A percentile compares a stretch with the other conserved stretches of the same genome.
Conservation (phyloP, 2,888 invertebrate genomes). For the Dasysyrphus albostriatus region DNA sequence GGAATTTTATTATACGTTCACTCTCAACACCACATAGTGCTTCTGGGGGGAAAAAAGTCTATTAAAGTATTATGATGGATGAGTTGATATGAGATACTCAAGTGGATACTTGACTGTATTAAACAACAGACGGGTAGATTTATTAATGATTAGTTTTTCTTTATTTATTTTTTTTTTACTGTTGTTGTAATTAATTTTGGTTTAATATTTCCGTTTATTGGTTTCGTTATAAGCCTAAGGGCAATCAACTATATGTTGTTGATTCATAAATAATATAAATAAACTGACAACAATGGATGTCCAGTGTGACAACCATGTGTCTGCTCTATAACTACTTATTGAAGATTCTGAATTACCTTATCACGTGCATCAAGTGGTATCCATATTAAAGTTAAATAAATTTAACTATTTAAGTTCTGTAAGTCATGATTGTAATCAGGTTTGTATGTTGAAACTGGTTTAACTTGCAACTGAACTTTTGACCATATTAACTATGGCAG, state of each 20-base stretch:
- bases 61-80: slow-evolving; percentile 37
- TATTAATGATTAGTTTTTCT: slow-evolving; percentile 27
- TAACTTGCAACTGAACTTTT: slow-evolving; percentile 34
- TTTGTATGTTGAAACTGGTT: slow-evolving; percentile 46
- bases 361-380: slow-evolving; percentile 5
- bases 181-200: slow-evolving; percentile 56
- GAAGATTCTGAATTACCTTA: neutral
- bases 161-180: slow-evolving; percentile 3
- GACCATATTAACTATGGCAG: slow-evolving; percentile 44
- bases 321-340: neutral
- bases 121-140: slow-evolving; percentile 38
- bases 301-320: neutral
- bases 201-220: slow-evolving; percentile 39
- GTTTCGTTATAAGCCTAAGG: slow-evolving; percentile 64
- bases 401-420: neutral
- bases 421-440: neutral
- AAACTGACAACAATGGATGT: neutral
- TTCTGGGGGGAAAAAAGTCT: slow-evolving; percentile 30
- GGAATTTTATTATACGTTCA: slow-evolving; percentile 52
- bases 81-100: slow-evolving; percentile 26
- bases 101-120: slow-evolving; percentile 37
- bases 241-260: slow-evolving; percentile 49
- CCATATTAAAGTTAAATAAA: neutral
- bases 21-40: neutral
- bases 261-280: slow-evolving; percentile 6